Base-by-base conservation (phyloP, 2,797 vertebrate species). In the Mallotus villosus region DNA sequence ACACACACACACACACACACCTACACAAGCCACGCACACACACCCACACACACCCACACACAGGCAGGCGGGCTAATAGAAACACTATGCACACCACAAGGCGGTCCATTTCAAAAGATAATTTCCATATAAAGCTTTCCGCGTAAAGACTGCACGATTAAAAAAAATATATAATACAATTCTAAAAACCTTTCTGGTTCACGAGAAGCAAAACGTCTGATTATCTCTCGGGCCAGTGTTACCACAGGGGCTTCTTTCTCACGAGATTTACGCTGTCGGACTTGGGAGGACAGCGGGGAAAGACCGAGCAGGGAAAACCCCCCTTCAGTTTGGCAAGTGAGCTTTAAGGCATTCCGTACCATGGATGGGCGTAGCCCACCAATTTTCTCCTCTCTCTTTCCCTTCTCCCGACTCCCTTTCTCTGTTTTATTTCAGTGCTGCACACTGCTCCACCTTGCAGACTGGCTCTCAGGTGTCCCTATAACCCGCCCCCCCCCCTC, bases 151-250 rank as follows among this genome's bases (percentile, higher is more conserved):
- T 90, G 91, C 90, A 93, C 91, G n/a, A 89, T 90, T 90, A 92
- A 93, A 94, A 94, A 94, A 94, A 89, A 92, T 92, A 94, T 92
- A 94, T 91, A 90, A 91, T 93, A 93, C 91, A 91, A 92, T 91
- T 93, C 86, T 89, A 90, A 91, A 90, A 92, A 91, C 90, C 79
- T 91, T 87, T 93, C 89, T 92, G 91, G n/a, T n/a, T n/a, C 87
- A 91, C 90, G 86, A 78, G 91, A 91, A 90, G 84, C 91, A 55
- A 92, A 92, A 88, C 90, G 41, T 94, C 91, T 93, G 92, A 92
- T 94, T 92, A 91, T 91, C 89, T 85, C 78, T 86, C 75, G 80
- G 85, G 85, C 87, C 92, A 89, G 90, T 87, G 84, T 83, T 87
- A 86, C 85, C 84, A 51, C 75, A 87, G 86, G 90, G 91, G 84